Base-by-base conservation (phyloP, 2,888 invertebrate species). In the Nomada fabriciana region DNA sequence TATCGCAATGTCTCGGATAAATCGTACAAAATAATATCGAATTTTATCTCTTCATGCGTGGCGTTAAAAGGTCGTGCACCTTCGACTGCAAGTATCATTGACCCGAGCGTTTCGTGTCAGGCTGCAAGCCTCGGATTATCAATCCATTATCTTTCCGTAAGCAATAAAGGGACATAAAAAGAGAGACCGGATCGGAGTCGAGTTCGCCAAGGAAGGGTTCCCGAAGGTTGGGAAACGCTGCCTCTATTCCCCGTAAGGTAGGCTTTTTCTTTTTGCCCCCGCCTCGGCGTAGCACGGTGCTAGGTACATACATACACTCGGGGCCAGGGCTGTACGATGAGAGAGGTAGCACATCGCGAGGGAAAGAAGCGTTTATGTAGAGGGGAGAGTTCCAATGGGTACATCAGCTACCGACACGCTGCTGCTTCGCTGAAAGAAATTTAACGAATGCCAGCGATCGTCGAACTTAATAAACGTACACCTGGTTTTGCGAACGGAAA, bases 371-470 rank as follows among this genome's bases (percentile, higher is more conserved):
- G 67, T 57, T 36, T 75, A 47, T 76, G 83, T 75, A 52, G 64
- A 7, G 59, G 61, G 55, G 60, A 23, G 25, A 18, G 70, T 36
- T 57, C 11, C 42, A 29, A 55, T 60, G 64, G 67, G 64, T 61
- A 61, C 43, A 53, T 67, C 79, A 80, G 88, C 90, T 90, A 90
- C 90, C 89, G 89, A 85, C 83, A 75, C 84, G 88, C 63, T 25
- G 86, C 84, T 82, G 77, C 80, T 76, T 81, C 63, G 71, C 52
- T 61, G 72, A 77, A 88, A 86, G 87, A 90, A 90, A 89, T 85
- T 89, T 91, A 92, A 92, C 90, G 91, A 92, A 92, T 91, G 91
- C 86, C 87, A 80, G 87, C 85, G 83, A 90, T 88, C 86, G 77
- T 86, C 86, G 79, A 70, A 80, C 86, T 85, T 76, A 87, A 86